Base-by-base conservation (phyloP, 2,113 vertebrate species). In the Megaptera novaeangliae region DNA sequence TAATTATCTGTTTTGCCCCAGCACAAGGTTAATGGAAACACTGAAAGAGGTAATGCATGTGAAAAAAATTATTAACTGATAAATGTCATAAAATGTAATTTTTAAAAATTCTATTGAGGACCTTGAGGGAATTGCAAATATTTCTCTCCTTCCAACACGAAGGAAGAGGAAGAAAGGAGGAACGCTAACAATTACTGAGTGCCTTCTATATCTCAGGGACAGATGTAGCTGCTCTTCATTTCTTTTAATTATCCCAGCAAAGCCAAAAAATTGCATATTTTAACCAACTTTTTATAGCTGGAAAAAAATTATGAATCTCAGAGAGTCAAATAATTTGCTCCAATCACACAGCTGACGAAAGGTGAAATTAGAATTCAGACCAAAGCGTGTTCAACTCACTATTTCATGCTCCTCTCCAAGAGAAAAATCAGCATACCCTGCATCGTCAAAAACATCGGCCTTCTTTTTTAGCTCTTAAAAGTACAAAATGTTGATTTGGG, bases 401-500 rank as follows among this genome's bases (percentile, higher is more conserved):
- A 36, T 75, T 93, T 90, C 69, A 86, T 75, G 68, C 21, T 92
- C 20, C 68, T 93, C 18, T 93, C 29, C 20, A 78, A 68, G 80
- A 84, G 21, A 80, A 74, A 88, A 94, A 80, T 61, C 74, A 96
- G 31, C 39, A 63, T 49, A 36, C 10, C 18, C 41, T 52, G 7
- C 29, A 52, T 80, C 93, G 34, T 93, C 75, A 91, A 91, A 96
- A 92, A 29, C 49, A 82, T 49, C 59, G 66, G 89, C 23, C 12
- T 68, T 64, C 52, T 84, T 92, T 92, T 97, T 95, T 86, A 74
- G 86, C 12, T 81, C 6, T 90, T 92, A 57, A 83, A 95, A 94
- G 52, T 21, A 94, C 20, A 17, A 95, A 96, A 90, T 92, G 57
- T 90, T 96, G 97, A 95, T 95, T 97, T 97, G 18, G 52, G 46